These are phyloP conservation scores for Macropus fuliginosus DNA, from an alignment of 2,797 vertebrate species.

Conservation along the genomic window DNA sequence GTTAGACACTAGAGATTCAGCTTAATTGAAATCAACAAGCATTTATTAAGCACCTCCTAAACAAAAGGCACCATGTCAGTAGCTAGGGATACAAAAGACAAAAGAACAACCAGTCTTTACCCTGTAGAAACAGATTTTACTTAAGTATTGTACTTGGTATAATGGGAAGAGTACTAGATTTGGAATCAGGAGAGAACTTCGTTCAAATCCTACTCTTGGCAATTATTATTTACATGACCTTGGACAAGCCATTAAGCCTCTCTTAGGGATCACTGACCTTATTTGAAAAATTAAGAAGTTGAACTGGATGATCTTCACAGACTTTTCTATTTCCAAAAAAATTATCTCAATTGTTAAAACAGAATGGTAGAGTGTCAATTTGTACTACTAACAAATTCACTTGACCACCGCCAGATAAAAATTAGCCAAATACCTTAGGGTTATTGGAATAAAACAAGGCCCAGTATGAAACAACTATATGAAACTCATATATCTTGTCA, in stretches of 20 bases:
- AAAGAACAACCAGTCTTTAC: slow-evolving; percentile 32
- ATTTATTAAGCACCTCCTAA: slow-evolving; percentile 73
- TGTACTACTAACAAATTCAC: neutral
- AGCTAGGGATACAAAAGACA: slow-evolving; percentile 62
- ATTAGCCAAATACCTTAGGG: neutral
- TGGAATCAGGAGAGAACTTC: neutral
- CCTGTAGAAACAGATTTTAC: slow-evolving; percentile 3
- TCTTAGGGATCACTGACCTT: neutral
- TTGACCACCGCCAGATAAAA: neutral
- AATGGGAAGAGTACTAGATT: neutral
- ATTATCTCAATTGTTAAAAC: neutral
- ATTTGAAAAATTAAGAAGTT: neutral
- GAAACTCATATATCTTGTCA: neutral
- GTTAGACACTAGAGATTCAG: slow-evolving; percentile 17
- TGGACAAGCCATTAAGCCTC: neutral
- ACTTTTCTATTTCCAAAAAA: neutral
- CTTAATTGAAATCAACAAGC: slow-evolving; percentile 72
- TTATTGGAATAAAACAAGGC: neutral
- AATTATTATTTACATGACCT: neutral
- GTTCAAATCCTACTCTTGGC: neutral
- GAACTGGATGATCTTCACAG: neutral
- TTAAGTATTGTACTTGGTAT: neutral
- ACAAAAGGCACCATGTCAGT: slow-evolving; percentile 47
- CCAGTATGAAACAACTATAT: neutral
- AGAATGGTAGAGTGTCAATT: neutral